Conservation (phyloP, 1,140 invertebrate species). For the Muscidifurax raptorellus region DNA sequence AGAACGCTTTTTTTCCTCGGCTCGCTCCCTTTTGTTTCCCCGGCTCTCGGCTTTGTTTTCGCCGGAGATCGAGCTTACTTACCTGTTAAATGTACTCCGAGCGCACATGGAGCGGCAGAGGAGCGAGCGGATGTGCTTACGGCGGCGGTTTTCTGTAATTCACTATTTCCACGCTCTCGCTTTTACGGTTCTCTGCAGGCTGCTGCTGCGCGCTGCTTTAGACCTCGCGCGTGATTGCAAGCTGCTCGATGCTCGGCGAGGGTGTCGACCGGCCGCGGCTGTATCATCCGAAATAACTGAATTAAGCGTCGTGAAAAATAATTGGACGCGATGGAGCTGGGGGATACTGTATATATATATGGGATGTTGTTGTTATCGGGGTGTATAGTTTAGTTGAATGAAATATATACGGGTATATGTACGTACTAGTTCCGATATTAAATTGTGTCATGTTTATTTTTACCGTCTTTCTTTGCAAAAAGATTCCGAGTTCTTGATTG, state of each 20-base stretch:
- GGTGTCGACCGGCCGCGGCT: neutral
- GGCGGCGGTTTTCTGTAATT: slow-evolving; percentile 38
- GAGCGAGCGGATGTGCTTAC: neutral
- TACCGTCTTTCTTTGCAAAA: neutral
- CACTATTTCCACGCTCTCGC: slow-evolving; percentile 24
- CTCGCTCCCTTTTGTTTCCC: neutral
- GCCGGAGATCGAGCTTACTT: slow-evolving; percentile 40
- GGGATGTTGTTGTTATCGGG: neutral
- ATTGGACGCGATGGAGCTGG: neutral
- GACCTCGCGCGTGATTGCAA: slow-evolving; percentile 35
- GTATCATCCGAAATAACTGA: slow-evolving; percentile 18
- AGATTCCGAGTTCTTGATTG: slow-evolving; percentile 3
- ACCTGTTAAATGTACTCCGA: slow-evolving; percentile 45
- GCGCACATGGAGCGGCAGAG: neutral
- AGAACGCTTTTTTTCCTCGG: neutral
- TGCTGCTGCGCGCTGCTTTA: neutral
- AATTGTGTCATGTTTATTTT: neutral
- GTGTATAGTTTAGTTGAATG: too few relatives aligned
- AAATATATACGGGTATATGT: too few relatives aligned
- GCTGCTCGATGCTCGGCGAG: neutral
- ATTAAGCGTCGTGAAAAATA: slow-evolving; percentile 3
- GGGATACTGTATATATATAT: too few relatives aligned
- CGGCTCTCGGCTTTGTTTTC: slow-evolving; percentile 20
- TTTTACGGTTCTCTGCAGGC: neutral
- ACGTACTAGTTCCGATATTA: neutral